Base-by-base conservation (phyloP, 2,888 invertebrate species). In the Diloba caeruleocephala region DNA sequence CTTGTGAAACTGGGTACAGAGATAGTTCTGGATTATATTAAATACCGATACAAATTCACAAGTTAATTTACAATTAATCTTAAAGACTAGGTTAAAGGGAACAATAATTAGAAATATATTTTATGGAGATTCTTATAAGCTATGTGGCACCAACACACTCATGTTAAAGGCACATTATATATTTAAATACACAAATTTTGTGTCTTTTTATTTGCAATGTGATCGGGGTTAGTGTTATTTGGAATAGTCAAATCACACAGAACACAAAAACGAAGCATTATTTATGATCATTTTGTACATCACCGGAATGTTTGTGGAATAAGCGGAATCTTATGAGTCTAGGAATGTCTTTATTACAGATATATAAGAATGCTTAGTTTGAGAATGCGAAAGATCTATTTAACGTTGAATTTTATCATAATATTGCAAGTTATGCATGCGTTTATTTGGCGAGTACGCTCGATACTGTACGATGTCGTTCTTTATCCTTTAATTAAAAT, bases 41-140 rank as follows among this genome's bases (percentile, higher is more conserved):
- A 45, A 53, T 56, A 67, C 17, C 19, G 39, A 55, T 50, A 56
- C 37, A 21, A 46, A 49, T 44, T 42, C 48, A 51, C 45, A 51
- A 41, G 53, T 32, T 48, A 29, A 21, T 37, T 52, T 48, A 69
- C 52, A 44, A 48, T 44, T 67, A 65, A 21, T 12, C 63, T 67
- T 66, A 59, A 62, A 66, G 84, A 84, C 85, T 84, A 86, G 81
- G 67, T 53, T 52, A 64, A 67, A 64, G 68, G 76, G 60, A 72
- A 66, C 64, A 66, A 64, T n/a, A n/a, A n/a, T 69, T 59, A 34
- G 53, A 72, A 70, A 67, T 71, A 69, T 62, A 67, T 67, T 63
- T 19, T 49, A 49, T 42, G 55, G 89, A 89, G 90, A 90, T 89
- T 89, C 89, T 79, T 82, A 81, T 60, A 50, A 59, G 53, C 72